Evolutionary conservation across 92 coral and sea anemone species (phyloP), one percentile per base, ranked within the genome.

Genomic region (Scolanthus callimorphus): DNA sequence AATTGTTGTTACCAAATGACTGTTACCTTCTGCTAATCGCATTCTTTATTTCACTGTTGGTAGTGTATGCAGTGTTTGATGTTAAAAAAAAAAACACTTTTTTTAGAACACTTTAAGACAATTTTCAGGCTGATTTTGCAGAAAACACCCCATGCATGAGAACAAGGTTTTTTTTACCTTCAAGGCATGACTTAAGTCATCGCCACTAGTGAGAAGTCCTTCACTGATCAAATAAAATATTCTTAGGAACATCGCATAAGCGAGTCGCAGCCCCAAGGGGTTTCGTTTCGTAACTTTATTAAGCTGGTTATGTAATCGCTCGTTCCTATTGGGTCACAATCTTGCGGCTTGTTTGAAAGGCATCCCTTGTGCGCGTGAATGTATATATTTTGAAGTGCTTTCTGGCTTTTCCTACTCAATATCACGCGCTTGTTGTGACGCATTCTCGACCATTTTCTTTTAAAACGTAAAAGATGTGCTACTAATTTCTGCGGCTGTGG

Each of bases 261-360:
- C 63, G 63, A 57, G 63, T 19, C 47, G 63, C 20, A 26, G 20
- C 63, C 63, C n/a, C 25, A 57, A 17, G 6, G 55, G 55, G 53
- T 57, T 57, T 19, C 29, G 13, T 11, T 30, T 27, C 11, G 43
- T 57, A 34, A 34, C 17, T 54, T 54, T 54, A 29, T 71, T 45
- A 10, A 85, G 37, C 51, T 68, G 76, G 17, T 76, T 62, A 25
- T 79, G 94, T 17, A 85, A 45, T 3, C 80, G 44, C 30, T 85
- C 94, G 38, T 83, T 74, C 17, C 65, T 51, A 13, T 74, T 82
- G 3, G 88, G 80, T 27, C 94, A 23, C 72, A 75, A 21, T 82
- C 92, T 11, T 69, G 73, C 12, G 83, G 83, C 27, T 79, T 82
- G 15, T 49, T 73, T n/a, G 86, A 85, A 0, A 85, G 73, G 51